Percentiles rank a stretch among this genome's conserved stretches.
Conservation (phyloP, 2,888 invertebrate genomes). For the Cylindroiulus punctatus region DNA sequence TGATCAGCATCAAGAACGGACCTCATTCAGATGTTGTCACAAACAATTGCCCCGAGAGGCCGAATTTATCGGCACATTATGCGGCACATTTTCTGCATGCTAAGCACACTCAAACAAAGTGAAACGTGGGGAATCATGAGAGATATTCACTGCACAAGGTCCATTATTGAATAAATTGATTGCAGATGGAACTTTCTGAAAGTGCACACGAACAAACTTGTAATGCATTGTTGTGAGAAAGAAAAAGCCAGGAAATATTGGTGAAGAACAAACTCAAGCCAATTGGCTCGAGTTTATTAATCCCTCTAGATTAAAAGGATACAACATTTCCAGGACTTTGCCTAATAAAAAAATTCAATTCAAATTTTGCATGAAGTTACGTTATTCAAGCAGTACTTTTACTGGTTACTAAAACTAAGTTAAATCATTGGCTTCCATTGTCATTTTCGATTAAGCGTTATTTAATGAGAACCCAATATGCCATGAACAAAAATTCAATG, state of each 20-base stretch:
- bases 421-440: too few relatives aligned
- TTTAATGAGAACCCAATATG: too few relatives aligned
- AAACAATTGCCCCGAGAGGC: too few relatives aligned
- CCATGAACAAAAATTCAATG: neutral
- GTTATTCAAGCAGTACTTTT: too few relatives aligned
- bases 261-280: neutral
- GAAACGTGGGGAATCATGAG: neutral
- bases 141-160: neutral
- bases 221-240: neutral
- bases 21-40: neutral
- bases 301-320: too few relatives aligned
- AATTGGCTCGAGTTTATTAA: neutral
- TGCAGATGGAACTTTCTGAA: neutral
- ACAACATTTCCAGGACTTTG: neutral
- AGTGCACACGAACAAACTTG: neutral
- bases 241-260: neutral
- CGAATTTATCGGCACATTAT: neutral
- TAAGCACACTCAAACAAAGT: neutral
- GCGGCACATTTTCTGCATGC: too few relatives aligned
- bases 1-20: neutral
- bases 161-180: conserved; percentile 31
- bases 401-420: too few relatives aligned
- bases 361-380: neutral
- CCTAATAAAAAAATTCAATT: neutral
- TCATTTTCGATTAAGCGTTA: too few relatives aligned